Conservation (phyloP, 2,888 invertebrate species). For the Invenusta paracnida region DNA sequence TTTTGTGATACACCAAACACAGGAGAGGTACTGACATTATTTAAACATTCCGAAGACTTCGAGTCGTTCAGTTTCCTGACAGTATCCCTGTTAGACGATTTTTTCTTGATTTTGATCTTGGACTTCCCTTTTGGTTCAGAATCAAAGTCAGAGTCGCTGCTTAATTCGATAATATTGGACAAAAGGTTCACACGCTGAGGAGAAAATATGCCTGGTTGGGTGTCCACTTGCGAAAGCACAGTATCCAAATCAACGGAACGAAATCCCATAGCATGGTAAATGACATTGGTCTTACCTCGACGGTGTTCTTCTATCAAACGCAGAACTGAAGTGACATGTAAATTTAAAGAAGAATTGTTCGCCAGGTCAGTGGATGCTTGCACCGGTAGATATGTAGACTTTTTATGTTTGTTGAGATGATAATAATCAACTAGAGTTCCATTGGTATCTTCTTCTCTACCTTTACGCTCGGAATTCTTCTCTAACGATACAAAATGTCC, state of each 20-base stretch:
- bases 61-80: not conserved
- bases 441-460: not conserved
- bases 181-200: not conserved
- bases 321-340: conserved; percentile 8
- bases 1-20: not conserved
- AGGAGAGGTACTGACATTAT: not conserved
- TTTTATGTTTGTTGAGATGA: not conserved
- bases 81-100: not conserved
- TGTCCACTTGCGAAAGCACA: conserved; percentile 27
- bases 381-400: not conserved
- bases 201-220: conserved; percentile 2
- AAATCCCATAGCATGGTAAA: conserved; percentile 37
- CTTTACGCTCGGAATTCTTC: not conserved
- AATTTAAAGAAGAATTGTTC: conserved; percentile 4
- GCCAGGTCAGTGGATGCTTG: conserved; percentile 4
- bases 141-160: conserved; percentile 14
- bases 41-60: not conserved
- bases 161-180: not conserved
- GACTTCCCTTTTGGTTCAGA: not conserved
- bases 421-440: not conserved
- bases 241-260: conserved; percentile 36
- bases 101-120: not conserved
- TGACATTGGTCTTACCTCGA: conserved; percentile 34
- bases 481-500: not conserved
- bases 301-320: conserved; percentile 35